Base-by-base conservation (phyloP, 2,113 vertebrate species). In the Anarhynchus alexandrinus region DNA sequence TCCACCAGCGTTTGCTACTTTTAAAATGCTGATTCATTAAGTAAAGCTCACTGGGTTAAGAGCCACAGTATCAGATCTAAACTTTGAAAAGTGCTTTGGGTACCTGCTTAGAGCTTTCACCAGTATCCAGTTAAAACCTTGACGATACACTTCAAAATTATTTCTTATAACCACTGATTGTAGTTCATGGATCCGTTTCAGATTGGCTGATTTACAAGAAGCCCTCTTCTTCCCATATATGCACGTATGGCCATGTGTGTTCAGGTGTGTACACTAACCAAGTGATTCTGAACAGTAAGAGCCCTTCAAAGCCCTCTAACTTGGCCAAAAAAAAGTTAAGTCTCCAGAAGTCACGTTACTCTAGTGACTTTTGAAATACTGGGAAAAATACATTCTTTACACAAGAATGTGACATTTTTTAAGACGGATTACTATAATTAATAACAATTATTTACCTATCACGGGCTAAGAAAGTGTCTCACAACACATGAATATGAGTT, bases 11-110 rank as follows among this genome's bases (percentile, higher is more conserved):
- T 26, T 74, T 62, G 52, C 38, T 91, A 52, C 64, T 86, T 86
- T 74, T n/a, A 25, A 92, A 95, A 92, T 79, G 91, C 86, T 96
- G 88, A 94, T 70, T 95, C 86, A 92, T 74, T 78, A 90, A 81
- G 84, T 65, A 91, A 67, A 74, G 13, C 23, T 71, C 71, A 83
- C 65, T 74, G 57, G 64, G 77, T 83, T 82, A 93, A 93, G 32
- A 90, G 67, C 22, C 64, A 66, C 62, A 45, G 23, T 61, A 82
- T 55, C 57, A 90, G 55, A 93, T 67, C 42, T 57, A 74, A 91
- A 57, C 18, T 34, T 42, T 30, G 18, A 57, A 91, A 93, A 38
- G 29, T 22, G 4, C 26, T 55, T 25, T 80, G 58, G 40, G 38
- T 86, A 72, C 15, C 19, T 79, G 13, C 30, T 86, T 66, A 13